Base-by-base conservation (phyloP, 1,140 invertebrate species). In the Agrypnia vestita region DNA sequence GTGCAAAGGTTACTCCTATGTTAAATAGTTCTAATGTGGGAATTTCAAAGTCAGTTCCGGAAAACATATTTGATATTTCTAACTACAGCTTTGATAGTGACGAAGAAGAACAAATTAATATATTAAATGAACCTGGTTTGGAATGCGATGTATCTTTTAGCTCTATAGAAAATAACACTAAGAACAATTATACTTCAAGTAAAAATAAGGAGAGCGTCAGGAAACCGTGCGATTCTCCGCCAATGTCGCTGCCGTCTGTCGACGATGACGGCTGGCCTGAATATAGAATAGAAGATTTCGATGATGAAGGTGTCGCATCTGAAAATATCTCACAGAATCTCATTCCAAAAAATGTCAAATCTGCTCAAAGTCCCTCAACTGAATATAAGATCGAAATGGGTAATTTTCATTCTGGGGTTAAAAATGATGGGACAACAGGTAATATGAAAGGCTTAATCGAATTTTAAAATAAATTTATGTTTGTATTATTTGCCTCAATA, bases 401-500 rank as follows among this genome's bases (percentile, higher is more conserved):
- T 0, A 90, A 91, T 78, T 95, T 95, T 84, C 90, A 91, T 84
- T 91, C 92, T 0, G 91, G 94, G 84, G 92, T 94, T 35, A 91
- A 92, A 84, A 96, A 96, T 86, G 94, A 96, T 88, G 95, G 95
- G 6, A 88, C 91, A 0, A 94, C 94, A 76, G 93, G 93, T 84
- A 46, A 71, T 15, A 47, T 15, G 17, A 13, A 62, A 21, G 0
- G 0, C 13, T 44, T 12, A 12, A 46, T 69, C 3, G 8, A 51
- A 51, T 51, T 13, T 51, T 51, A 9, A 51, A 15, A 13, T 51
- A 51, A 51, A 12, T 51, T 12, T 4, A 15, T 51, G 49, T 51
- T 13, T 51, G 1, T 51, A 51, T 51, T 51, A 51, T 51, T 51
- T 51, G 49, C n/a, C 1, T 12, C n/a, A 51, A 51, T 51, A 9